Evolutionary conservation across 64 coral and sea anemone genomes (phyloP).

Genomic region (Anthopleura sola): DNA sequence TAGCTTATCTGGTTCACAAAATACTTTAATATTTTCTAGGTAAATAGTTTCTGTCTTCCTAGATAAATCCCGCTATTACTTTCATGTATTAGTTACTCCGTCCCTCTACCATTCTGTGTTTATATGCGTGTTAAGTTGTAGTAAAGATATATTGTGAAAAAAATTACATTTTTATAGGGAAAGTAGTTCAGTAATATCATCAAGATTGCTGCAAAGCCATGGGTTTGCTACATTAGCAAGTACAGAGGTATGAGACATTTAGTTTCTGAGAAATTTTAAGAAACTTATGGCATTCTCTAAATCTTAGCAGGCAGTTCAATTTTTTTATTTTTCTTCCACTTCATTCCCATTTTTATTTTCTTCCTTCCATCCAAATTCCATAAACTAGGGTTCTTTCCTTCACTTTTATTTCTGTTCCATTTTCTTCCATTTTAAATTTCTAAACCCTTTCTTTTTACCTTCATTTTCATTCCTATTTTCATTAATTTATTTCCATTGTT

Average conservation of each 20-base stretch:
- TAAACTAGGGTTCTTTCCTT: too few relatives aligned
- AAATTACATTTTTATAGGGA: neutral
- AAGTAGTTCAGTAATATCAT: neutral
- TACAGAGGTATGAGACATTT: neutral
- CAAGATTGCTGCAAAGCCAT: neutral
- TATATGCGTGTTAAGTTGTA: neutral
- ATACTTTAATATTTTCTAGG: neutral
- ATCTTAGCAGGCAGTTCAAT: too few relatives aligned
- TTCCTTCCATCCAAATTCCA: too few relatives aligned
- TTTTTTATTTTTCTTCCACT: too few relatives aligned
- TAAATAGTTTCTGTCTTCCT: neutral
- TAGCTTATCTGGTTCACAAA: neutral
- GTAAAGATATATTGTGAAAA: neutral
- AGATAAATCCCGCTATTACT: neutral
- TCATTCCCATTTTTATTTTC: too few relatives aligned
- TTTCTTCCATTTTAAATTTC: too few relatives aligned
- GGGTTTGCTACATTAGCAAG: conserved; percentile 5
- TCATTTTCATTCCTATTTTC: too few relatives aligned
- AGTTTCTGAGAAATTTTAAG: neutral
- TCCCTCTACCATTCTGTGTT: neutral
- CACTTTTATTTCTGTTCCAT: too few relatives aligned
- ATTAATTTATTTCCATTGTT: too few relatives aligned
- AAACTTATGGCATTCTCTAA: too few relatives aligned
- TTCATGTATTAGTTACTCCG: neutral
- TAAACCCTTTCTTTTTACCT: too few relatives aligned